These are phyloP conservation scores for Eulemur rufifrons DNA, from an alignment of 2,113 vertebrate species.

Conservation along the genomic window DNA sequence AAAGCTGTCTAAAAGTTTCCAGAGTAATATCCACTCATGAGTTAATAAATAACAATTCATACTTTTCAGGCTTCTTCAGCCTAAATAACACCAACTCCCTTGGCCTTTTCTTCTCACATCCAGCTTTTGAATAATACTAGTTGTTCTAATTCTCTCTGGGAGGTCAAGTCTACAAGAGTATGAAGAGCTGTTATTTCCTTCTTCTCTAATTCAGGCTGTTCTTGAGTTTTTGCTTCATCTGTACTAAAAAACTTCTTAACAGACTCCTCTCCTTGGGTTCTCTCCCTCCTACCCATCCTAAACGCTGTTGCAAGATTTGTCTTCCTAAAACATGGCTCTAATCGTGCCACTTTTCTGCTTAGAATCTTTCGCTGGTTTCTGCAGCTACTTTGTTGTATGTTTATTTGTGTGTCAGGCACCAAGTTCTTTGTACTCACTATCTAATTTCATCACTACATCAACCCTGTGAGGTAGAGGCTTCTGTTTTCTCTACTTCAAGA, in stretches of 20 bases:
- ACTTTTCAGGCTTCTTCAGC: constrained; percentile 13
- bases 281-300: neutral
- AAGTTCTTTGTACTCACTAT: neutral
- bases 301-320: neutral
- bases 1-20: neutral
- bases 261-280: neutral
- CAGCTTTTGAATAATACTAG: neutral
- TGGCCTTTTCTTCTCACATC: constrained; percentile 30
- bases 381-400: neutral
- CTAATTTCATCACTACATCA: neutral
- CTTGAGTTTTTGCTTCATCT: constrained; percentile 9
- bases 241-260: neutral
- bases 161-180: neutral
- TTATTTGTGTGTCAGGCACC: neutral
- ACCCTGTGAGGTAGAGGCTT: neutral
- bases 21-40: neutral
- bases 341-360: neutral
- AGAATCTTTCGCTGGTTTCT: neutral
- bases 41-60: neutral
- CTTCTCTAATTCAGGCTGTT: neutral
- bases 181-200: neutral
- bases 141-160: neutral
- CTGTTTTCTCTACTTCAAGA: neutral
- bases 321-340: neutral
- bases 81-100: neutral